Percentiles rank a stretch among this genome's conserved stretches.
These are phyloP conservation scores for Elephas maximus DNA, from an alignment of 2,113 vertebrate species.

Conservation along the genomic window DNA sequence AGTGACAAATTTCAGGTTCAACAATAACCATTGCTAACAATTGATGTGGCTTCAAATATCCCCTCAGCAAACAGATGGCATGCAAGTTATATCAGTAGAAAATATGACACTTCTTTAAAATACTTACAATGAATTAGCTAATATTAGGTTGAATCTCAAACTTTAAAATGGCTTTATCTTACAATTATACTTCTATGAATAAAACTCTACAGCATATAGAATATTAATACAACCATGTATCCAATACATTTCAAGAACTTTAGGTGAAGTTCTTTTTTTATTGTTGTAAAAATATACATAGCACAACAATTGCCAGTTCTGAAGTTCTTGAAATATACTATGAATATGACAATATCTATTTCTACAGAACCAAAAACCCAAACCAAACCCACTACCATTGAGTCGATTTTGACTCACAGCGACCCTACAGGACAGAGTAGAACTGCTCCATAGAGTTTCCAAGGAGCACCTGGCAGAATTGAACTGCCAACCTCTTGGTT, in stretches of 20 bases:
- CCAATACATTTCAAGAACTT: background rate
- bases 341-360: background rate
- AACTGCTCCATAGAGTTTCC: too few relatives aligned
- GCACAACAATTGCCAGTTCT: background rate
- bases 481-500: too few relatives aligned
- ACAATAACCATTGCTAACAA: conserved; percentile 42
- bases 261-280: background rate
- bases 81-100: background rate
- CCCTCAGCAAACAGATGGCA: conserved; percentile 56
- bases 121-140: background rate
- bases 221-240: background rate
- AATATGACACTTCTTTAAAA: conserved; percentile 45
- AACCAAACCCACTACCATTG: too few relatives aligned
- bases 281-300: background rate
- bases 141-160: conserved; percentile 33
- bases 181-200: background rate
- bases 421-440: too few relatives aligned
- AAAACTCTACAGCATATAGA: conserved; percentile 2
- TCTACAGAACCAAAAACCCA: background rate
- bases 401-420: too few relatives aligned
- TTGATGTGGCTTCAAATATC: conserved; percentile 29
- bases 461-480: too few relatives aligned
- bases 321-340: background rate
- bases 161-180: conserved; percentile 10
- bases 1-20: conserved; percentile 11